A percentile compares a stretch with the other conserved stretches of the same genome.
Evolutionary conservation across 1,140 invertebrate genomes (phyloP).

Genomic region (Ladona fulva): DNA sequence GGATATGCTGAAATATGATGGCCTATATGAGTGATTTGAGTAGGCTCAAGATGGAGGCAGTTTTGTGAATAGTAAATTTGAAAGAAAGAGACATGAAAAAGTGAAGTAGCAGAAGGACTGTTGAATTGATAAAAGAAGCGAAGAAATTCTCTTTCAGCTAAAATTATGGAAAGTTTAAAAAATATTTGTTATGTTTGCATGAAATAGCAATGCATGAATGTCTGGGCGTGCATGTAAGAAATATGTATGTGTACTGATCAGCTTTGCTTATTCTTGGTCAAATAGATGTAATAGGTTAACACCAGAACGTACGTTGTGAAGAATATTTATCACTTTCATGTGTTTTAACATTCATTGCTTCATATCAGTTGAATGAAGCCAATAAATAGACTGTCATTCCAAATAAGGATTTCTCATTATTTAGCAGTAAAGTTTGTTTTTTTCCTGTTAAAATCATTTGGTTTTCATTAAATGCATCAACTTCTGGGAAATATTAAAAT

Average conservation of each 20-base stretch:
- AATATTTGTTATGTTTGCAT: background rate
- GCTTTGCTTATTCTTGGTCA: background rate
- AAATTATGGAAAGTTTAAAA: background rate
- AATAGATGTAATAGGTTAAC: background rate
- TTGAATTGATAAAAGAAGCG: background rate
- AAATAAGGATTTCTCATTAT: too few relatives aligned
- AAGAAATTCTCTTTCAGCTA: background rate
- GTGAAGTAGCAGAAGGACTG: background rate
- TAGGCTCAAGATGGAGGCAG: background rate
- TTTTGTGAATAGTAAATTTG: background rate
- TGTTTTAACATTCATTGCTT: too few relatives aligned
- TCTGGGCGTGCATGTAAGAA: background rate
- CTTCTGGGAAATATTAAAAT: too few relatives aligned
- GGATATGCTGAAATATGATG: background rate
- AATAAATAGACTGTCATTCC: too few relatives aligned
- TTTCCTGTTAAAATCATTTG: too few relatives aligned
- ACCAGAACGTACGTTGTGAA: too few relatives aligned
- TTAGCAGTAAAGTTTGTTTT: too few relatives aligned
- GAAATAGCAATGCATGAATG: conserved; percentile 1
- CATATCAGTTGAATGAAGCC: too few relatives aligned
- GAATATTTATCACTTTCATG: too few relatives aligned
- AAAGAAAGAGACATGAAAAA: background rate
- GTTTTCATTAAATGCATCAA: too few relatives aligned
- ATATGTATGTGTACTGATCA: background rate
- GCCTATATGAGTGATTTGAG: background rate